Evolutionary conservation across 2,113 vertebrate species (phyloP), one percentile per base, ranked within the genome.

Genomic region (Polyodon spathula): DNA sequence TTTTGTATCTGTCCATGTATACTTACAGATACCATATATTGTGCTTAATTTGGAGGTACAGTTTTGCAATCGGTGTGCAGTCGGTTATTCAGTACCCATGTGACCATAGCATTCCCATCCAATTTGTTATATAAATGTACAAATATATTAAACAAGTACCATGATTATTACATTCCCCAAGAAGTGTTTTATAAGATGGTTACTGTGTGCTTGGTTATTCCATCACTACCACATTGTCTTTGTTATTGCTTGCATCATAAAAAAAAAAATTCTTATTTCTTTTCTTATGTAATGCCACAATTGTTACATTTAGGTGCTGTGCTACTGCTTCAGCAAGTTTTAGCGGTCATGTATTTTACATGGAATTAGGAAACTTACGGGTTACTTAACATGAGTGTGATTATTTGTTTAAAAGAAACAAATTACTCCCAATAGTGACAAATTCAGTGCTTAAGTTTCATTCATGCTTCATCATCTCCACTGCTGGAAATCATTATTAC

Each of bases 1-100:
- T 75, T 73, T 59, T 69, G 58, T 59, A 63, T 63, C 65, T 66
- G 70, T 72, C 66, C 68, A 68, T 69, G 58, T 60, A 11, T 50
- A 55, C 71, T 63, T 56, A 54, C 66, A 39, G 58, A 61, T 60
- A 27, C 3, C 27, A 27, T 27, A 27, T 27, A 3, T 27, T 27
- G 27, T 27, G 27, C 2, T 27, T 27, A 27, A 27, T 27, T 27
- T 27, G 27, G 27, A 27, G 27, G 43, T 53, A 44, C 53, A 41
- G 51, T 27, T 56, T 75, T 75, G 67, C 71, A 69, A 60, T 76
- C 62, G 7, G 68, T 71, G 66, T 58, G 56, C 39, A 39, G 54
- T 65, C 56, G 15, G 55, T 63, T 56, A 4, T 43, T 54, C n/a
- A 53, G 66, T 63, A 59, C 50, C 63, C 3, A 27, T 27, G 60